These are phyloP conservation scores for Gasterosteus nipponicus DNA, from an alignment of 2,113 vertebrate genomes.

Conservation along the genomic window DNA sequence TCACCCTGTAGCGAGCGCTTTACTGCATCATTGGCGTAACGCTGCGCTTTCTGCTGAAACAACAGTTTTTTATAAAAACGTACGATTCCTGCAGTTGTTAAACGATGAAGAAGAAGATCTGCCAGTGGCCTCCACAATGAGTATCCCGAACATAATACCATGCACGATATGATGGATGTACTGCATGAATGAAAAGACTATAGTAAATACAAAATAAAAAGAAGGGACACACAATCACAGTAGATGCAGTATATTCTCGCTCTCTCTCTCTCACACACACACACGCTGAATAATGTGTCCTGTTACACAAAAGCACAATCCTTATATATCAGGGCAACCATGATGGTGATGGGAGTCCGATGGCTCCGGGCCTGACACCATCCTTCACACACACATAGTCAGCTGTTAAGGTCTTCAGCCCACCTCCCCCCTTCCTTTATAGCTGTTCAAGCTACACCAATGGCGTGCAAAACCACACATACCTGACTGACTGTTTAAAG, in stretches of 20 bases:
- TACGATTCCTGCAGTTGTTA: conserved; percentile 37
- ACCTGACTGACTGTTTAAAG: not conserved
- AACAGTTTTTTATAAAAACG: conserved; percentile 35
- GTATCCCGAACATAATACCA: not conserved
- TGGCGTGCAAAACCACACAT: conserved; percentile 2
- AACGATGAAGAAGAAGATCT: conserved; percentile 25
- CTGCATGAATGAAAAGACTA: not conserved
- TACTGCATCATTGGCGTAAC: conserved; percentile 41
- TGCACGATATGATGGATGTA: not conserved
- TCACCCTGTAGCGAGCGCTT: conserved; percentile 30
- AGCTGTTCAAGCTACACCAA: conserved; percentile 16
- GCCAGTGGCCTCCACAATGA: not conserved
- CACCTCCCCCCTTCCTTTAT: conserved; percentile 2
- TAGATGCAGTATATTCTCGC: not conserved
- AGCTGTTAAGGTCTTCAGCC: conserved; percentile 38
- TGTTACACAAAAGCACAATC: conserved; percentile 21
- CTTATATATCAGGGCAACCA: conserved; percentile 7
- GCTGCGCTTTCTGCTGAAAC: conserved; percentile 34
- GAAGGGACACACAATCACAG: not conserved
- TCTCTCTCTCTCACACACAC: not conserved
- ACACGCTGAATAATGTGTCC: not conserved
- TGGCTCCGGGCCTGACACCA: conserved; percentile 23
- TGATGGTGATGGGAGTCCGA: conserved; percentile 23
- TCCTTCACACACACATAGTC: conserved; percentile 23
- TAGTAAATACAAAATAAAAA: not conserved